Conservation (phyloP, 2,113 vertebrate genomes). For the Erythrocercus mccallii region DNA sequence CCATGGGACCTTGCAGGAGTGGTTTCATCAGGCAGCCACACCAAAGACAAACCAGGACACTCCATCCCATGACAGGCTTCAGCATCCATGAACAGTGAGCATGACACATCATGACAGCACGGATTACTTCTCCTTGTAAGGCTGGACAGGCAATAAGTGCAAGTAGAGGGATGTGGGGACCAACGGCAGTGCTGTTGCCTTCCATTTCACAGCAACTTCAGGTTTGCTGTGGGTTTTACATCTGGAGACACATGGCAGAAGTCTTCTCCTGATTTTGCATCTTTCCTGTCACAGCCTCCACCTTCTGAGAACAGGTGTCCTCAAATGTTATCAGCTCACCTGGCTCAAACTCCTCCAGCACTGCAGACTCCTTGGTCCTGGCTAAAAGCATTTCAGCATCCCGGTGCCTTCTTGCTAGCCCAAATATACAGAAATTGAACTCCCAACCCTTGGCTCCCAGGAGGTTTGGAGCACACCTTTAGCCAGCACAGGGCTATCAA, state of each 20-base stretch:
- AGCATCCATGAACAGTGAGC: neutral
- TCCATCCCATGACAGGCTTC: neutral
- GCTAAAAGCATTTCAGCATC: accelerated
- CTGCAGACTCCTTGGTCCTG: neutral
- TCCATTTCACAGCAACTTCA: neutral
- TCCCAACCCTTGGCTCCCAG: neutral
- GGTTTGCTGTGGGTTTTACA: neutral
- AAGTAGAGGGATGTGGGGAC: neutral
- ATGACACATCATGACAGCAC: neutral
- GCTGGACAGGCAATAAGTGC: neutral
- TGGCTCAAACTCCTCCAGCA: neutral
- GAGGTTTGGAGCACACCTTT: neutral
- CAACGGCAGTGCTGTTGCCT: neutral
- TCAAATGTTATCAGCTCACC: neutral
- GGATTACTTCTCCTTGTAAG: neutral
- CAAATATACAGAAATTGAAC: neutral
- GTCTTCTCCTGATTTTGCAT: neutral
- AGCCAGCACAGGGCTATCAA: neutral
- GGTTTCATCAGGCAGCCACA: neutral
- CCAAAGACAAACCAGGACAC: neutral
- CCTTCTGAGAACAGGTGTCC: neutral
- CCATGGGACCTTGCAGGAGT: neutral
- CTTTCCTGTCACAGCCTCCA: neutral
- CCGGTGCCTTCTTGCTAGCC: neutral
- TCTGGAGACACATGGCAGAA: neutral